phyloP scores from a whole-genome alignment of 2,113 vertebrate species.

The Gambusia holbrooki region DNA sequence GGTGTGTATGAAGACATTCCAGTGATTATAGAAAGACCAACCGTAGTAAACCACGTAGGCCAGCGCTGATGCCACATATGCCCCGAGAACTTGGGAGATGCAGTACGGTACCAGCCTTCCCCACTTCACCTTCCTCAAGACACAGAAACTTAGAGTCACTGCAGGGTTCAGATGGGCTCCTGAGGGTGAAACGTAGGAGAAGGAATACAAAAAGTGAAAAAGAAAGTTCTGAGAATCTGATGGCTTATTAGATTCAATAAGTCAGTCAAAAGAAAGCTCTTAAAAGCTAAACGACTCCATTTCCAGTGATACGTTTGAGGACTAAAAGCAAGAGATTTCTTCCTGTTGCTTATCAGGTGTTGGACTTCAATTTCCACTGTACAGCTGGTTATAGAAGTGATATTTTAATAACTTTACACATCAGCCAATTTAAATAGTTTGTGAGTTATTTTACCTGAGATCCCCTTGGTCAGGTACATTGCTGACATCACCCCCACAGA shows the following conservation, averaged over 20 bases:
- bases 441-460: background rate
- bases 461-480: background rate
- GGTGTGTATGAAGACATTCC: background rate
- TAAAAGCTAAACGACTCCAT: background rate
- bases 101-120: conserved; percentile 80
- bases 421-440: background rate
- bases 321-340: conserved; percentile 10
- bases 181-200: conserved; percentile 40
- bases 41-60: conserved; percentile 85
- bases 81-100: conserved; percentile 77
- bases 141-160: conserved; percentile 84
- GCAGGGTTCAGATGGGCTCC: conserved; percentile 91
- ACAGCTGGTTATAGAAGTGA: too few species aligned
- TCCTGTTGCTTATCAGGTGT: background rate
- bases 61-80: conserved; percentile 80
- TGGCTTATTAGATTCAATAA: conserved; percentile 10
- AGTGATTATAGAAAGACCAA: conserved; percentile 49
- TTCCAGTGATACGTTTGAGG: conserved; percentile 5
- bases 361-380: background rate
- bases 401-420: too few species aligned
- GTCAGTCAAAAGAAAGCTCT: conserved; percentile 6
- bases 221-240: background rate
- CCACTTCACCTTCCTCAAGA: conserved; percentile 80
- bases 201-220: background rate
- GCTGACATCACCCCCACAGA: background rate